Evolutionary conservation across 2,797 vertebrate species (phyloP), one percentile per base, ranked within the genome.

Genomic region (Falco novaeseelandiae): DNA sequence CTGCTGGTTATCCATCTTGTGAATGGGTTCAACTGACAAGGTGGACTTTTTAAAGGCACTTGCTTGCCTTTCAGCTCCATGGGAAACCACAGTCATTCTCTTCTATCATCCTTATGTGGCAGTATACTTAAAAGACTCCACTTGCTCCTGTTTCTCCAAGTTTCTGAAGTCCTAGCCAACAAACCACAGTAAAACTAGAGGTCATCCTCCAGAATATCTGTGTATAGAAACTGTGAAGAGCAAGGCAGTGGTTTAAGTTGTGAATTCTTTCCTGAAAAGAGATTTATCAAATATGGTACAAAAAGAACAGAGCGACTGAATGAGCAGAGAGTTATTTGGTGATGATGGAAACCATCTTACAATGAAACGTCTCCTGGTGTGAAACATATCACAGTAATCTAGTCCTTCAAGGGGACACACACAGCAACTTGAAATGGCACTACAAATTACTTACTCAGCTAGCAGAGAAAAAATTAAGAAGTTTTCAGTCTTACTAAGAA

Each of bases 331-430:
- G 29, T 94, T 97, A 69, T 94, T 91, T 84, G 51, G 92, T 94
- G 95, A 96, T 77, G 7, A 27, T 29, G 77, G 95, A 97, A 93
- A 74, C 23, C 32, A 91, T 63, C 42, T 93, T 46, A 73, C 77
- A 85, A 13, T 83, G 81, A 91, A 91, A 70, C 6, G 42, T 70
- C 16, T 87, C 62, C 80, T 65, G 34, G 21, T 79, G 19, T 65
- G 71, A 83, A 80, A 70, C 16, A n/a, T 36, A 51, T 54, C 79
- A 85, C 40, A 93, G 73, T 80, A 67, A 74, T 14, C 17, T 9
- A 73, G 69, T 87, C 82, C 70, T 62, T 73, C 46, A 66, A 78
- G 49, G 57, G 62, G 71, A 46, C 18, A 66, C 18, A 76, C 17
- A 48, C 4, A 57, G 32, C 4, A 36, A 79, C 54, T 40, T 72